phyloP scores from a whole-genome alignment of 1,140 invertebrate genomes.

The Helicoverpa armigera region DNA sequence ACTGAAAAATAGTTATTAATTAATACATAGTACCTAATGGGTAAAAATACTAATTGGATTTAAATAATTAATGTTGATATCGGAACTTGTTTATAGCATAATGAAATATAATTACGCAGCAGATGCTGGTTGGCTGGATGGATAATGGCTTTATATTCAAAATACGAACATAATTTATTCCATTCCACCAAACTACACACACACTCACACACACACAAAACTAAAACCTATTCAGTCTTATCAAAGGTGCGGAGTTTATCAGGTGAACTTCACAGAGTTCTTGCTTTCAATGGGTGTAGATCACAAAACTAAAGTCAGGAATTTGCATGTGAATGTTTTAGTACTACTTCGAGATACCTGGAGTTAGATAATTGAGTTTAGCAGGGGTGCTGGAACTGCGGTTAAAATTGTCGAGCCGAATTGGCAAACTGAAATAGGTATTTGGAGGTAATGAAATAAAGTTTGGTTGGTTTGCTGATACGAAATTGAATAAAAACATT shows the following conservation, averaged over 20 bases:
- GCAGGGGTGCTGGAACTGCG: not conserved
- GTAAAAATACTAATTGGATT: too few species aligned
- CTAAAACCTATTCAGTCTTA: not conserved
- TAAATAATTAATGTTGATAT: too few species aligned
- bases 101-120: too few species aligned
- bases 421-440: not conserved
- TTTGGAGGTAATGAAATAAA: not conserved
- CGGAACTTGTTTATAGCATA: too few species aligned
- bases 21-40: too few species aligned
- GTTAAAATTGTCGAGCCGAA: not conserved
- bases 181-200: too few species aligned
- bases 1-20: too few species aligned
- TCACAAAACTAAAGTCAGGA: not conserved
- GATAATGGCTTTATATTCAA: too few species aligned
- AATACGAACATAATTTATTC: too few species aligned
- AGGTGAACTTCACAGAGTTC: slow-evolving; percentile 8
- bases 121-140: too few species aligned
- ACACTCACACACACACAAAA: too few species aligned
- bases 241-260: slow-evolving; percentile 28
- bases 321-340: slow-evolving; percentile 33
- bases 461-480: not conserved
- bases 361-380: slow-evolving; percentile 14
- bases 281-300: slow-evolving; percentile 2
- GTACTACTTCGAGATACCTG: not conserved
- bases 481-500: too few species aligned